Conservation (phyloP, 2,797 vertebrate species). For the Aplochiton taeniatus region DNA sequence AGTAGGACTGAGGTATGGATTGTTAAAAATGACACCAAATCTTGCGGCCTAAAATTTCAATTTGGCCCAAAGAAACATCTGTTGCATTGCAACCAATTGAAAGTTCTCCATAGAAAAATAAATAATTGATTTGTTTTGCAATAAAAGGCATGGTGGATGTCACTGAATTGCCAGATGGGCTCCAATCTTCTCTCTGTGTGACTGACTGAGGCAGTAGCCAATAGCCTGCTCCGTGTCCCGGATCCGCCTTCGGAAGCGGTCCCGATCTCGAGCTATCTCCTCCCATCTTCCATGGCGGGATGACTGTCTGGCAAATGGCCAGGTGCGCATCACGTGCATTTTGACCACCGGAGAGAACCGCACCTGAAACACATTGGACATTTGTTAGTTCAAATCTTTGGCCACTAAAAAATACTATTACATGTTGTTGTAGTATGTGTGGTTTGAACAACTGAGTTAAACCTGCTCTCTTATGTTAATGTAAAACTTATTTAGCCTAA, state of each 20-base stretch:
- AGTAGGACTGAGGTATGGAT: slow-evolving; percentile 63
- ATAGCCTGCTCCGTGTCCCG: slow-evolving; percentile 63
- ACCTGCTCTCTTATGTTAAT: too few relatives aligned
- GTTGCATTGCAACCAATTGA: slow-evolving; percentile 71
- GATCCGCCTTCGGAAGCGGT: slow-evolving; percentile 73
- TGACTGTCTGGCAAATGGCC: slow-evolving; percentile 73
- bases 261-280: slow-evolving; percentile 74
- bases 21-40: slow-evolving; percentile 56
- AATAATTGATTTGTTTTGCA: slow-evolving; percentile 37
- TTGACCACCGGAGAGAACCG: slow-evolving; percentile 73
- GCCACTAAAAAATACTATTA: too few relatives aligned
- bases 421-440: too few relatives aligned
- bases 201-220: slow-evolving; percentile 60
- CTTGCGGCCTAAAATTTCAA: not conserved
- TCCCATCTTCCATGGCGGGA: slow-evolving; percentile 80
- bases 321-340: slow-evolving; percentile 76
- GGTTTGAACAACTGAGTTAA: too few relatives aligned
- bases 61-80: slow-evolving; percentile 42
- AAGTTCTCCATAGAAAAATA: slow-evolving; percentile 52
- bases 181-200: slow-evolving; percentile 67
- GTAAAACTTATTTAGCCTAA: too few relatives aligned
- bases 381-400: too few relatives aligned
- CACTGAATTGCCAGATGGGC: slow-evolving; percentile 41
- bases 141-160: slow-evolving; percentile 17
- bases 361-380: slow-evolving; percentile 67